Percentiles rank a stretch among this genome's conserved stretches.
These are phyloP conservation scores for Heterotis niloticus DNA, from an alignment of 2,113 vertebrate genomes.

Conservation along the genomic window DNA sequence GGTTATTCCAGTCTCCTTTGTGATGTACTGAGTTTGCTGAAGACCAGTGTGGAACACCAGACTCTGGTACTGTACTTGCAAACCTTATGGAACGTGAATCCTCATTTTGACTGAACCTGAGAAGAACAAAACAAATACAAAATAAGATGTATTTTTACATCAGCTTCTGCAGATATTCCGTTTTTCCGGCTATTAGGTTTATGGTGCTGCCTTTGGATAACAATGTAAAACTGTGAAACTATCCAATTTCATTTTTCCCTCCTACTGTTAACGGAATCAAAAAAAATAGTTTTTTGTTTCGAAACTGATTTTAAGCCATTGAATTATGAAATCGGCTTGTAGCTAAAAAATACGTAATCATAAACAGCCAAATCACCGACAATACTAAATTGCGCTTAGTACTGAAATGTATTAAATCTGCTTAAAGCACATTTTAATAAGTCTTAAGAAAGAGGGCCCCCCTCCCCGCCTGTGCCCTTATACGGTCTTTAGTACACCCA, in stretches of 20 bases:
- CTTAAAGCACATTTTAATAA: conserved; percentile 16
- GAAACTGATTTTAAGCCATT: not conserved
- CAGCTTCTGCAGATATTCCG: not conserved
- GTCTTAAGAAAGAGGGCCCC: not conserved
- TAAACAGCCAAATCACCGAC: not conserved
- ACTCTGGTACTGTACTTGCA: not conserved
- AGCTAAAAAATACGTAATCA: not conserved
- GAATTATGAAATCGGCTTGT: not conserved
- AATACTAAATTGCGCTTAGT: not conserved
- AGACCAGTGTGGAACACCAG: too few species aligned
- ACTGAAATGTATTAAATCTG: conserved; percentile 3
- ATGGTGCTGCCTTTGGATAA: not conserved
- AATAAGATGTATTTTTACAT: not conserved
- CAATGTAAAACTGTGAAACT: too few species aligned
- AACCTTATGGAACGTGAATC: not conserved
- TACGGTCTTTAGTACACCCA: not conserved
- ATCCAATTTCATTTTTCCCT: not conserved
- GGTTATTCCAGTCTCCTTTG: too few species aligned
- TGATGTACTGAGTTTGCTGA: too few species aligned
- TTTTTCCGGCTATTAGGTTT: not conserved
- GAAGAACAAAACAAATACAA: not conserved
- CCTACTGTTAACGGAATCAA: not conserved
- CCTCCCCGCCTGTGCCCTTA: not conserved
- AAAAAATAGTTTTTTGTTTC: not conserved
- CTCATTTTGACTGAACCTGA: not conserved